Conservation (phyloP, 2,113 vertebrate species). For the Saguinus imperator region DNA sequence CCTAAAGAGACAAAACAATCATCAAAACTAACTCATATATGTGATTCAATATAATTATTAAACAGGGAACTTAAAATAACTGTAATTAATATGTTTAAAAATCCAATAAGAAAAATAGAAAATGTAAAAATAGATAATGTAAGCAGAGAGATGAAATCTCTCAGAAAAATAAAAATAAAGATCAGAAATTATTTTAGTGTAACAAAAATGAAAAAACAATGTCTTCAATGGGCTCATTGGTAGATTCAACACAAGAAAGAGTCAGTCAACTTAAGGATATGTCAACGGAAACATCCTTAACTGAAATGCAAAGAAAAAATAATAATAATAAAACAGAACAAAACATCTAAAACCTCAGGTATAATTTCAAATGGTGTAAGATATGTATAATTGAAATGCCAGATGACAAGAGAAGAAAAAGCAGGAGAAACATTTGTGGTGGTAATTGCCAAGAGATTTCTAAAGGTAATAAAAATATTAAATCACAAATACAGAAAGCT, state of each 20-base stretch:
- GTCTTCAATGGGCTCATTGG: background rate
- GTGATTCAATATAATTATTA: background rate
- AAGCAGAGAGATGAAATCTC: background rate
- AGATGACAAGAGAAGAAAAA: background rate
- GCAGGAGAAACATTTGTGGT: background rate
- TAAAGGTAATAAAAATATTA: conserved; percentile 4
- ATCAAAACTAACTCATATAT: background rate
- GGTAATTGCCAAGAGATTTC: background rate
- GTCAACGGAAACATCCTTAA: background rate
- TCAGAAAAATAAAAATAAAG: background rate
- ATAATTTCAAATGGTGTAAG: background rate
- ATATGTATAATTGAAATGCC: background rate
- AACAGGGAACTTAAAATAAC: background rate
- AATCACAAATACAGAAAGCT: background rate
- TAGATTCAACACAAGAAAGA: background rate
- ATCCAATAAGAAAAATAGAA: background rate
- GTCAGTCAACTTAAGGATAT: background rate
- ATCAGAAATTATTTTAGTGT: background rate
- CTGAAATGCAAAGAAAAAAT: background rate
- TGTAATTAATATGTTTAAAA: background rate
- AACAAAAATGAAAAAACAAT: background rate
- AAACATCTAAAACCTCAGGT: background rate
- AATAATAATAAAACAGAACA: background rate
- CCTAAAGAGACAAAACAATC: background rate
- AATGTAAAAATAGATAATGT: background rate